phyloP scores from a whole-genome alignment of 64 coral and sea anemone genomes.

The Stichodactyla mertensii region DNA sequence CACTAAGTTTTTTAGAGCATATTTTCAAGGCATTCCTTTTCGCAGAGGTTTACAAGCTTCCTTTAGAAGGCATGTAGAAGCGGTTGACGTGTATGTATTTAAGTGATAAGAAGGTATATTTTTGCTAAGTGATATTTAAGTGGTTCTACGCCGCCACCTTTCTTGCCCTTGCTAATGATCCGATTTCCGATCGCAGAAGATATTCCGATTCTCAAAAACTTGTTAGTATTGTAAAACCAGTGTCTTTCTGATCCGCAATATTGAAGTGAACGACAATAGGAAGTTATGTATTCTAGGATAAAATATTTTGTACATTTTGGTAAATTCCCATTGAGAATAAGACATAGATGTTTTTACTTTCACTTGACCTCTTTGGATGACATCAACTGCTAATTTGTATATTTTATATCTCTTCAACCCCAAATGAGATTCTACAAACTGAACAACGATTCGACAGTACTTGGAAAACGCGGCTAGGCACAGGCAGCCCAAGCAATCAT shows the following conservation, averaged over 20 bases:
- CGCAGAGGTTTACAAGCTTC: not conserved
- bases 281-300: not conserved
- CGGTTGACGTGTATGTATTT: not conserved
- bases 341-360: too few relatives aligned
- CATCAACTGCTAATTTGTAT: too few relatives aligned
- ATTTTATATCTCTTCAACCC: too few relatives aligned
- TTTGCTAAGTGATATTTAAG: constrained; percentile 2
- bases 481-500: too few relatives aligned
- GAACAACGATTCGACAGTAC: too few relatives aligned
- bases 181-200: not conserved
- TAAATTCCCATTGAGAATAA: too few relatives aligned
- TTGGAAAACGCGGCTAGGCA: too few relatives aligned
- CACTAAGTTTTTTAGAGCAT: not conserved
- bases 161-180: not conserved
- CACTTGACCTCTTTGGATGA: too few relatives aligned
- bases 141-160: not conserved
- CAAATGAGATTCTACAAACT: too few relatives aligned
- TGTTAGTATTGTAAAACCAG: not conserved
- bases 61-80: not conserved
- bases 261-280: not conserved
- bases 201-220: not conserved
- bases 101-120: not conserved
- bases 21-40: not conserved
- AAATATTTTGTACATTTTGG: too few relatives aligned
- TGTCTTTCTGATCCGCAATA: not conserved